Conservation (phyloP, 1,140 invertebrate species). For the Diabrotica virgifera region DNA sequence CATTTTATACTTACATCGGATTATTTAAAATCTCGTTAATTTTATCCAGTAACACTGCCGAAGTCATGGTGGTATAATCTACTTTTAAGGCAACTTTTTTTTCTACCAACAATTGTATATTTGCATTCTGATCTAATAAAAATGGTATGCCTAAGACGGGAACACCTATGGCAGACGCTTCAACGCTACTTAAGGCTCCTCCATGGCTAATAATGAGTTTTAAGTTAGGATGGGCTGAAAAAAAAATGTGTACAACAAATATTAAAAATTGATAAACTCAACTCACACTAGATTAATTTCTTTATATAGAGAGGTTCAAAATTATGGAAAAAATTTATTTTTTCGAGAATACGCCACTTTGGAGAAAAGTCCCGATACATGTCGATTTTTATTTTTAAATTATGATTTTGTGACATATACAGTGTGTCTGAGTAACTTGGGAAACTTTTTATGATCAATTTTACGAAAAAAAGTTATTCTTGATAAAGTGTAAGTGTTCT, state of each 20-base stretch:
- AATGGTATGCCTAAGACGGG: constrained; percentile 53
- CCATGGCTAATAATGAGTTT: constrained; percentile 46
- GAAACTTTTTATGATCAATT: no score
- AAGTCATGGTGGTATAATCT: constrained; percentile 29
- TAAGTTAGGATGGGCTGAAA: constrained; percentile 35
- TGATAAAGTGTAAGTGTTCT: no score
- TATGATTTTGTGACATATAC: no score
- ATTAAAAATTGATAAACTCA: no score
- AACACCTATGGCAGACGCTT: constrained; percentile 50
- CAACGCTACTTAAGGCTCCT: constrained; percentile 50
- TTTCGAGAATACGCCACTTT: no score
- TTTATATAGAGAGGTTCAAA: no score
- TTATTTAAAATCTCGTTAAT: constrained; percentile 32
- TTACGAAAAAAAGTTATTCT: no score
- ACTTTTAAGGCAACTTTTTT: constrained; percentile 25
- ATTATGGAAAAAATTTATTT: no score
- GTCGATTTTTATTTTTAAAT: no score
- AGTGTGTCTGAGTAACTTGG: no score
- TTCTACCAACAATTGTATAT: constrained; percentile 23
- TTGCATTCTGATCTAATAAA: constrained; percentile 47
- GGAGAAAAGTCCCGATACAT: no score
- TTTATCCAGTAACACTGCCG: constrained; percentile 20
- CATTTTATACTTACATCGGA: constrained; percentile 34
- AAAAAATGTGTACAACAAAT: neutral
- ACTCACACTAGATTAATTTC: no score